Evolutionary conservation across 2,113 vertebrate genomes (phyloP), one percentile per base, ranked within the genome.

Genomic region (Rousettus leschenaultii): DNA sequence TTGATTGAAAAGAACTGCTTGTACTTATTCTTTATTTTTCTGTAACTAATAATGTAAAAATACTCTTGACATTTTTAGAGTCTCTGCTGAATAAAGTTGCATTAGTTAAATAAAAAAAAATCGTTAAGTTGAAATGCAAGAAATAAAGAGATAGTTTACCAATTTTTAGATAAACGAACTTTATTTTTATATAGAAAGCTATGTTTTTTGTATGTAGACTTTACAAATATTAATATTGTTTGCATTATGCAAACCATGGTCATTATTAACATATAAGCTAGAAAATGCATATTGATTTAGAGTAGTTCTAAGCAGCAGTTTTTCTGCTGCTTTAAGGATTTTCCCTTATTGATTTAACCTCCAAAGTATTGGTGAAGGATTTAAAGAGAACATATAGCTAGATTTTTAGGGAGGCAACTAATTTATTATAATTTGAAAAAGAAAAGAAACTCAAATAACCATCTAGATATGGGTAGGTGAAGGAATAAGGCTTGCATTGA

Each of bases 391-490:
- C 48, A 78, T 66, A 71, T 30, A 63, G 28, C 78, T 89, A n/a
- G 30, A 73, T 78, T 87, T 92, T 51, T 63, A 79, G 55, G 63
- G 30, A 85, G 28, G n/a, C 35, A 89, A 57, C 66, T 74, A 85
- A 65, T 94, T 89, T 78, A 55, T 87, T 26, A 71, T 70, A 92
- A 84, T 63, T 78, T 94, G 53, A 89, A 73, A 73, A 89, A 93
- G 40, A 48, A 91, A 92, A 48, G 19, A 38, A 86, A 66, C 28
- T 55, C 30, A 63, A 88, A 57, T 28, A 63, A 30, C 18, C 15
- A 48, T 48, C 24, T 7, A 78, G 55, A 63, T 51, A 15, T 87
- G 70, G 24, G 38, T 53, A 51, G 48, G 13, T 22, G n/a, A 68
- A 77, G 93, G 28, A 61, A 38, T 71, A 35, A 80, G 38, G 38